Percentiles rank a stretch among this genome's conserved stretches.
Evolutionary conservation across 2,797 vertebrate species (phyloP).

Genomic region (Chiroxiphia lanceolata): DNA sequence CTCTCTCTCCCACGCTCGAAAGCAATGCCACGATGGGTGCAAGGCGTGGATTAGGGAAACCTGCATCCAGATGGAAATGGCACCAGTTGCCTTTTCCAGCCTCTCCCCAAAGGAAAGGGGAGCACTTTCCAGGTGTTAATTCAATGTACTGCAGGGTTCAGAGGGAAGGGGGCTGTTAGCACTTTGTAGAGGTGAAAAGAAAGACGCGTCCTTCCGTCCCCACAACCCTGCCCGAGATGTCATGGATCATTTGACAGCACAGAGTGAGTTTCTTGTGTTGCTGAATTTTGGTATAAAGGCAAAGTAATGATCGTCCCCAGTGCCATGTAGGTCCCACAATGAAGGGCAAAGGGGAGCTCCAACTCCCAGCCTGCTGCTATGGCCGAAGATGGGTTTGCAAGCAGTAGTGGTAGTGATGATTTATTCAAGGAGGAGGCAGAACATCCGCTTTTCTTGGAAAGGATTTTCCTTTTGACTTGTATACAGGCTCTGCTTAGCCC

Average conservation of each 20-base stretch:
- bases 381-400: background rate
- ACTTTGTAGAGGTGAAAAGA: background rate
- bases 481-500: background rate
- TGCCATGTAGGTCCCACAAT: fast-evolving
- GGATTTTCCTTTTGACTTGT: background rate
- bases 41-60: background rate
- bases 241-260: background rate
- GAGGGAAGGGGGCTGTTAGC: background rate
- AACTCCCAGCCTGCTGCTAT: background rate
- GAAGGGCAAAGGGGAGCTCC: background rate
- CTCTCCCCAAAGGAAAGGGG: background rate
- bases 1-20: background rate
- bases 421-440: background rate
- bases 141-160: background rate
- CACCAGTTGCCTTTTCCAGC: background rate
- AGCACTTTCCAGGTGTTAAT: background rate
- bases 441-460: background rate
- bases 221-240: background rate
- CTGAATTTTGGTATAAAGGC: background rate
- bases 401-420: background rate
- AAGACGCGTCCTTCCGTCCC: fast-evolving
- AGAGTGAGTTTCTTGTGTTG: background rate
- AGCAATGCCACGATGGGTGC: fast-evolving
- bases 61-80: background rate
- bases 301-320: background rate